These are phyloP conservation scores for Spongia lamella DNA, from an alignment of 37 sponge, comb jelly and placozoan species.

Conservation along the genomic window DNA sequence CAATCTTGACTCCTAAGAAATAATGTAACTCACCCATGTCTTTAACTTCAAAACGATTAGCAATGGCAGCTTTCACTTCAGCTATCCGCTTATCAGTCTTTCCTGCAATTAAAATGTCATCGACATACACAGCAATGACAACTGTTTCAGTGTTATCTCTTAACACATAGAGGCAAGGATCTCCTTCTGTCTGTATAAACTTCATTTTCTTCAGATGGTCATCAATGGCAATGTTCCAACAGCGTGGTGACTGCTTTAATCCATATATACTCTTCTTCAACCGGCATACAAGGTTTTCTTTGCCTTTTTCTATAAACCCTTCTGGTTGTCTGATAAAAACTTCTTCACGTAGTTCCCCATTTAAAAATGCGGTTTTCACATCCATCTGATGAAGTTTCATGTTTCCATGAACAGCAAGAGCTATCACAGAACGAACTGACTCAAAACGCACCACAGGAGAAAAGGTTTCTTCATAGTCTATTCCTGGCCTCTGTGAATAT, in stretches of 20 bases:
- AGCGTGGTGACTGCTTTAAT: conserved; percentile 63
- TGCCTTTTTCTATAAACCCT: conserved; percentile 9
- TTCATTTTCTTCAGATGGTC: conserved; percentile 47
- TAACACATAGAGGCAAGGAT: conserved; percentile 56
- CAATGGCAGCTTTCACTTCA: conserved; percentile 45
- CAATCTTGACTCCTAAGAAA: conserved; percentile 31
- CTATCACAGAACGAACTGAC: conserved; percentile 33
- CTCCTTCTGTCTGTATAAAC: conserved; percentile 32
- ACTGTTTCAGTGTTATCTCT: conserved; percentile 13
- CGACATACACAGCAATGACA: conserved; percentile 53
- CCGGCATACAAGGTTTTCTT: conserved; percentile 19
- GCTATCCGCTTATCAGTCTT: conserved; percentile 14
- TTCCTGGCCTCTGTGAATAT: conserved; percentile 30
- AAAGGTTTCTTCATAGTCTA: conserved; percentile 44
- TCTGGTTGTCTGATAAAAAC: conserved; percentile 32
- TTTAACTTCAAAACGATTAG: conserved; percentile 42
- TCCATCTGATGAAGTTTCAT: conserved; percentile 27
- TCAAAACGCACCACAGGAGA: conserved; percentile 31
- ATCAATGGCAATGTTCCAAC: conserved; percentile 53
- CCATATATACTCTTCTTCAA: conserved; percentile 49
- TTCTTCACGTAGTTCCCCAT: conserved; percentile 23
- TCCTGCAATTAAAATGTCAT: conserved; percentile 51
- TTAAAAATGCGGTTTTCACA: conserved; percentile 31
- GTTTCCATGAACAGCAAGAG: conserved; percentile 13
- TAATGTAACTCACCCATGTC: conserved; percentile 34